Evolutionary conservation across 2,113 vertebrate genomes (phyloP), one percentile per base, ranked within the genome.

Genomic region (Cavia aperea): DNA sequence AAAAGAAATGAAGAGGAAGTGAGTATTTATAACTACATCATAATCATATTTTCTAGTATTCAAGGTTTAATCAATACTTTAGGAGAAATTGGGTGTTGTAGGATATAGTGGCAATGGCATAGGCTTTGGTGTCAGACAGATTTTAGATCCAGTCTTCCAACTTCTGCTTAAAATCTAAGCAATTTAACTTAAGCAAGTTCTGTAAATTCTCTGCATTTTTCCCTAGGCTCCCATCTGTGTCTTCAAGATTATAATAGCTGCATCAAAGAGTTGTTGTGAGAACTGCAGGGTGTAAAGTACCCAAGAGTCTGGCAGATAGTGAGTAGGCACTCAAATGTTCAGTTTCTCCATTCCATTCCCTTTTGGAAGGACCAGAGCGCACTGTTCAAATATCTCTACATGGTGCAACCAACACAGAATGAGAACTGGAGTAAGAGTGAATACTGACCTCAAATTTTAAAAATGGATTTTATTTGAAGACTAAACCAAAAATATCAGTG

Each of bases 291-390:
- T 63, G 56, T 94, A 86, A 95, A 95, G 72, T 54, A 56, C 24
- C 5, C n/a, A 77, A 66, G 68, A 72, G 70, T 91, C 93, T 95
- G 89, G 83, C 77, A 92, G 70, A 89, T 60, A 92, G 70, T 87
- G 88, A 92, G 88, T 92, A 92, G 79, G 93, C 89, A 92, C 56
- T 90, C 79, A 91, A 89, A 78, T 84, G 93, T 84, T 94, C 68
- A 24, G 43, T 65, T 92, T 68, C 39, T 39, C 21, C 54, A 15
- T 39, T 70, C 63, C 54, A 68, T 70, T 72, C 49, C 6, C 39
- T 79, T n/a, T 19, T 81, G 54, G 84, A 95, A 86, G 24, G 39
- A 84, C 51, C 23, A 89, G 43, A 68, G n/a, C n/a, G 93, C 63
- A 81, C 63, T 88, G 13, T 77, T 58, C 72, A 88, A 96, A 65